These are phyloP conservation scores for Poeciliopsis presidionis DNA, from an alignment of 2,797 vertebrate genomes.

Conservation along the genomic window DNA sequence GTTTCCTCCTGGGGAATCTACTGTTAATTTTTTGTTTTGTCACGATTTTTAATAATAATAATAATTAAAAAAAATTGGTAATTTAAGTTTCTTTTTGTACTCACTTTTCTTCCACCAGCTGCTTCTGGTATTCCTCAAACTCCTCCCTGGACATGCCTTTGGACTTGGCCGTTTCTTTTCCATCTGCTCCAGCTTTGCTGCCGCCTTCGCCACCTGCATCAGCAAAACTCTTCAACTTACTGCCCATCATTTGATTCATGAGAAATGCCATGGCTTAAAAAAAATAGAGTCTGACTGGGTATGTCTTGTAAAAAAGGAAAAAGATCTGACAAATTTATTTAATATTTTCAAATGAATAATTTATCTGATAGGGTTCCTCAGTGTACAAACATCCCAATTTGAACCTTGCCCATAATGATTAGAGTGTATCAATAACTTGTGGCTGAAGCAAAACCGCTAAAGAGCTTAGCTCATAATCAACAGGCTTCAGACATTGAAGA, in stretches of 20 bases:
- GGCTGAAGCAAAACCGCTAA: conserved; percentile 70
- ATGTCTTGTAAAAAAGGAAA: background rate
- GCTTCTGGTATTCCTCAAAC: conserved; percentile 82
- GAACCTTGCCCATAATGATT: conserved; percentile 41
- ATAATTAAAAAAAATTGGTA: background rate
- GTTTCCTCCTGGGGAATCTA: background rate
- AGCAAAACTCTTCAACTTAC: conserved; percentile 74
- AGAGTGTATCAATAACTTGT: conserved; percentile 65
- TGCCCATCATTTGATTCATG: conserved; percentile 68
- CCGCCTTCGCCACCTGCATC: conserved; percentile 48
- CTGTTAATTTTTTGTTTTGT: background rate
- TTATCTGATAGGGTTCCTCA: conserved; percentile 4
- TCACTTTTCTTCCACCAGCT: conserved; percentile 85
- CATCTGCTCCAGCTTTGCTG: conserved; percentile 42
- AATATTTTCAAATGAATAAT: conserved; percentile 3
- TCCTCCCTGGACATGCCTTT: conserved; percentile 75
- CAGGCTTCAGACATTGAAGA: conserved; percentile 51
- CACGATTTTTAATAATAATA: background rate
- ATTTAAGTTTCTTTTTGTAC: conserved; percentile 37
- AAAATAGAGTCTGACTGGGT: background rate
- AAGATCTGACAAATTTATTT: background rate
- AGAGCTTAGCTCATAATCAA: conserved; percentile 80
- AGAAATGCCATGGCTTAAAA: conserved; percentile 69
- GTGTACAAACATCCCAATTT: conserved; percentile 32
- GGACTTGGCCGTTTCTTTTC: conserved; percentile 63